Evolutionary conservation across 2,888 invertebrate species (phyloP).

Genomic region (Hedychridium roseum): DNA sequence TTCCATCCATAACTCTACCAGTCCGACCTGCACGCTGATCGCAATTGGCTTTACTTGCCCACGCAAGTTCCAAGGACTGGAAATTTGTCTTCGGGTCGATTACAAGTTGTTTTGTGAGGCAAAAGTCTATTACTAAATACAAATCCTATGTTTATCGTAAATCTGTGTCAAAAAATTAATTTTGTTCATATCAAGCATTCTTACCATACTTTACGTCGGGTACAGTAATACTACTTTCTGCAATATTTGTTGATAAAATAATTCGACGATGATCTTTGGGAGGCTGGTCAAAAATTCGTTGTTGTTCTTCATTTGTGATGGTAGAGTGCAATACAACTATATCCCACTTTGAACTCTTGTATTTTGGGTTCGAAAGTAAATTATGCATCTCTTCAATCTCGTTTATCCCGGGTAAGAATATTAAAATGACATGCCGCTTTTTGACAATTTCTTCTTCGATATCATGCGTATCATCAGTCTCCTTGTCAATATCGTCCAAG

Average conservation of each 20-base stretch:
- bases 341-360: slow-evolving; percentile 63
- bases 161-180: too few relatives aligned
- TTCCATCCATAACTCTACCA: slow-evolving; percentile 85
- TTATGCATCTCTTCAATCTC: slow-evolving; percentile 80
- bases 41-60: slow-evolving; percentile 92
- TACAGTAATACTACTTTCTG: slow-evolving; percentile 91
- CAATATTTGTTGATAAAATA: slow-evolving; percentile 89
- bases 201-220: slow-evolving; percentile 85
- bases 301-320: slow-evolving; percentile 80
- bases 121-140: slow-evolving; percentile 97
- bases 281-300: slow-evolving; percentile 69
- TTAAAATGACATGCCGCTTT: slow-evolving; percentile 74
- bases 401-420: slow-evolving; percentile 87
- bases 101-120: slow-evolving; percentile 83
- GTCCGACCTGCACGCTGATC: slow-evolving; percentile 90
- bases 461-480: slow-evolving; percentile 52
- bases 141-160: too few relatives aligned
- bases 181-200: too few relatives aligned
- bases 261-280: slow-evolving; percentile 77
- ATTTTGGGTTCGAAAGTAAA: slow-evolving; percentile 23
- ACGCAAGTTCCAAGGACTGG: slow-evolving; percentile 78
- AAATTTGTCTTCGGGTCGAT: slow-evolving; percentile 82
- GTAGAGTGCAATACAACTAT: slow-evolving; percentile 76
- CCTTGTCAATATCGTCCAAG: slow-evolving; percentile 71
- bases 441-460: slow-evolving; percentile 47